phyloP scores from a whole-genome alignment of 2,113 vertebrate species.

The Phyllostomus hastatus region DNA sequence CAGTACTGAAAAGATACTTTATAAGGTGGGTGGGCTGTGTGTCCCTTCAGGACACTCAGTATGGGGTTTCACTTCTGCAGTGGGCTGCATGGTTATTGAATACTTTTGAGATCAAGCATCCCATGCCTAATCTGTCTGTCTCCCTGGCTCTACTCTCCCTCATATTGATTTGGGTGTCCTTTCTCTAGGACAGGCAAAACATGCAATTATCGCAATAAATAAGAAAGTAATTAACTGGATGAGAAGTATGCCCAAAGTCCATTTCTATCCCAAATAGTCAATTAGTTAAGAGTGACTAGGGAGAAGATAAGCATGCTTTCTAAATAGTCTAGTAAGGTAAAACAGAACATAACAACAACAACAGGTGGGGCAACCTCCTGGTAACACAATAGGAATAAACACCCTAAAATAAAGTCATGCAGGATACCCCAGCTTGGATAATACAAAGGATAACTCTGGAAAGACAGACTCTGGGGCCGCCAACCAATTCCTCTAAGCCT shows the following conservation, averaged over 20 bases:
- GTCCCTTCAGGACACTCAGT: background rate
- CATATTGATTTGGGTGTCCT: conserved; percentile 28
- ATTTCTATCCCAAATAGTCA: conserved; percentile 38
- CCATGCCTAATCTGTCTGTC: background rate
- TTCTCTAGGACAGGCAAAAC: conserved; percentile 45
- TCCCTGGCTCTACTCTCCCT: background rate
- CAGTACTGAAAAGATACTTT: background rate
- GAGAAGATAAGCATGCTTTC: conserved; percentile 30
- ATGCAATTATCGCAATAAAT: conserved; percentile 51
- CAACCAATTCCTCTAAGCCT: background rate
- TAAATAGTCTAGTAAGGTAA: background rate
- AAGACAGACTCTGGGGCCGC: background rate
- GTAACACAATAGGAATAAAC: background rate
- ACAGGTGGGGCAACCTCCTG: background rate
- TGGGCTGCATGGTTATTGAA: background rate
- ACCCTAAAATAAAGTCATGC: background rate
- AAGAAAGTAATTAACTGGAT: conserved; percentile 51
- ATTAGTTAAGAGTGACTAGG: conserved; percentile 47
- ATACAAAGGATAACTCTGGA: background rate
- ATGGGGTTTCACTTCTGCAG: background rate
- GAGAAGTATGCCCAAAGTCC: conserved; percentile 46
- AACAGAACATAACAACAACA: background rate
- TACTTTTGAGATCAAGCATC: background rate
- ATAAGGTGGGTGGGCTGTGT: background rate
- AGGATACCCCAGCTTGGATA: background rate